These are phyloP conservation scores for Drosophila insularis DNA, from an alignment of 1,140 invertebrate genomes.

Conservation along the genomic window DNA sequence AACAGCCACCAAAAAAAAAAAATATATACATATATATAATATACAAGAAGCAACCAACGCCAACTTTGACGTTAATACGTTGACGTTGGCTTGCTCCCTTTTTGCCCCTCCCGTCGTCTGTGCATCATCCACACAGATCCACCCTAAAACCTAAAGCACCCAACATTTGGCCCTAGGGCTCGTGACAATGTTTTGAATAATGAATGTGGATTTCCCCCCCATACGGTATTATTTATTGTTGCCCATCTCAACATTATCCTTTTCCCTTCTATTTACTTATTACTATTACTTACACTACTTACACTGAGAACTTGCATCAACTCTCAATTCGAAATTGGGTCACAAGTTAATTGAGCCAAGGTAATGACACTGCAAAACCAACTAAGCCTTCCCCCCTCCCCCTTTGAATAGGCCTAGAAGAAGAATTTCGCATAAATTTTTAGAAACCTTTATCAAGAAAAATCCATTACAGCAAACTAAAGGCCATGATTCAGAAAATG, in stretches of 20 bases:
- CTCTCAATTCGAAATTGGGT: too few relatives aligned
- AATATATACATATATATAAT: too few relatives aligned
- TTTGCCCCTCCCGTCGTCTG: not conserved
- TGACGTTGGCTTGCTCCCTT: not conserved
- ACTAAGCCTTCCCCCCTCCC: too few relatives aligned
- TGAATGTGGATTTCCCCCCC: constrained; percentile 60
- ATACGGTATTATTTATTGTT: constrained; percentile 73
- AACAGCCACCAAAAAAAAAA: not conserved
- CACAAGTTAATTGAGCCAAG: too few relatives aligned
- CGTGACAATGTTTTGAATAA: constrained; percentile 73
- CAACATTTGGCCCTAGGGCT: not conserved
- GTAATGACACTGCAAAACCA: too few relatives aligned
- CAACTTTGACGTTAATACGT: constrained; percentile 43
- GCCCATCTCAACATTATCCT: not conserved
- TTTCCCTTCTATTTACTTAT: not conserved
- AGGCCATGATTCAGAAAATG: too few relatives aligned
- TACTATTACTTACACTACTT: not conserved
- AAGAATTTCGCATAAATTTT: too few relatives aligned
- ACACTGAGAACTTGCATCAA: constrained; percentile 40
- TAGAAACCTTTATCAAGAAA: too few relatives aligned
- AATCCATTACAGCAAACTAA: too few relatives aligned
- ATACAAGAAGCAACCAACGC: constrained; percentile 7
- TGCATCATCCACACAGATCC: not conserved
- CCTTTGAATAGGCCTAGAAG: too few relatives aligned
- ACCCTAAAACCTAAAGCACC: not conserved